Evolutionary conservation across 2,888 invertebrate genomes (phyloP).

Genomic region (Drosophila austrosaltans): DNA sequence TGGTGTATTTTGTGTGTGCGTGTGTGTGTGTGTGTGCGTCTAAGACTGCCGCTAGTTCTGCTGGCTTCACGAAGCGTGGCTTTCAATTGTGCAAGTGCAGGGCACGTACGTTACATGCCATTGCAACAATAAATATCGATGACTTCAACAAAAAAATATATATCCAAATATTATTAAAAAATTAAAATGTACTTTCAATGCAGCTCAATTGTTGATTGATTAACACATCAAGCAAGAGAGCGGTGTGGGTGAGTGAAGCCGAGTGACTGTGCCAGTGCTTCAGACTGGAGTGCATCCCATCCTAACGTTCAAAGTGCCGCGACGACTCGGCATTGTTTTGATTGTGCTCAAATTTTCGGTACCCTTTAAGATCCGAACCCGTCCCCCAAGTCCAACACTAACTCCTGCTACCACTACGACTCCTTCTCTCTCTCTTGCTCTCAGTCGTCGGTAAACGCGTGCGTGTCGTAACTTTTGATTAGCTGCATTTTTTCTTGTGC

Average conservation of each 20-base stretch:
- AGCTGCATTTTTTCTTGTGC: slow-evolving; percentile 43
- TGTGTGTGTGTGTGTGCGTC: neutral
- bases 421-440: neutral
- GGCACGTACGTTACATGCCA: slow-evolving; percentile 50
- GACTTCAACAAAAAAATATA: slow-evolving; percentile 4
- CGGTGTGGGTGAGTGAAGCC: slow-evolving; percentile 6
- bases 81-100: slow-evolving; percentile 52
- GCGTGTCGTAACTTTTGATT: slow-evolving; percentile 80
- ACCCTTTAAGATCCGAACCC: neutral
- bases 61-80: slow-evolving; percentile 39
- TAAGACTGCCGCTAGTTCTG: slow-evolving; percentile 18
- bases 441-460: slow-evolving; percentile 54
- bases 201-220: slow-evolving; percentile 61
- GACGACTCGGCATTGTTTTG: slow-evolving; percentile 60
- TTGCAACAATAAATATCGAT: slow-evolving; percentile 36
- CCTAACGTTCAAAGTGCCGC: slow-evolving; percentile 61
- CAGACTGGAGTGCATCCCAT: slow-evolving; percentile 18
- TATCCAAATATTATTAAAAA: slow-evolving; percentile 36
- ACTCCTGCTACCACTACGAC: no score
- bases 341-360: slow-evolving; percentile 54
- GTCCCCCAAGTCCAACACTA: no score
- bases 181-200: slow-evolving; percentile 56
- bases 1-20: slow-evolving; percentile 13
- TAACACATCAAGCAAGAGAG: slow-evolving; percentile 58
- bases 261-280: slow-evolving; percentile 24